These are phyloP conservation scores for Caenorhabditis sp. DNA, from an alignment of 2,888 invertebrate species.

Conservation along the genomic window DNA sequence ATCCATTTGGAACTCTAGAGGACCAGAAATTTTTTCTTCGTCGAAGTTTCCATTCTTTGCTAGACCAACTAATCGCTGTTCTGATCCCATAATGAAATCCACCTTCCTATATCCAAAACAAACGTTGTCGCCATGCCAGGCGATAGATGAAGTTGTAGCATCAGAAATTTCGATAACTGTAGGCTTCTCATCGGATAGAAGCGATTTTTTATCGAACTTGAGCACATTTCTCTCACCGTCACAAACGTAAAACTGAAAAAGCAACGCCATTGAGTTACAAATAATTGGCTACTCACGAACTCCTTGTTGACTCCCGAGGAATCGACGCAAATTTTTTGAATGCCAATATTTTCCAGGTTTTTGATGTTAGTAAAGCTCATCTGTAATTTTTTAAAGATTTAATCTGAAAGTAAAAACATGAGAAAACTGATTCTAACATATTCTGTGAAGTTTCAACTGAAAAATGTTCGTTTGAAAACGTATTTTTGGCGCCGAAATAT, in stretches of 20 bases:
- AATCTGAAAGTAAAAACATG: too few species aligned
- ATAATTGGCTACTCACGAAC: conserved; percentile 33
- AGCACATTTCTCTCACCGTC: conserved; percentile 54
- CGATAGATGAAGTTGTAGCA: conserved; percentile 47
- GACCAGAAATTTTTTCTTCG: conserved; percentile 8
- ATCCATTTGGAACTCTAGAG: conserved; percentile 59
- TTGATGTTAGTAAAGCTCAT: conserved; percentile 58
- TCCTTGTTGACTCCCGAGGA: conserved; percentile 38
- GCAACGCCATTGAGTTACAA: neutral
- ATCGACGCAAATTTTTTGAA: conserved; percentile 61
- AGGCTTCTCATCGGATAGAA: conserved; percentile 32
- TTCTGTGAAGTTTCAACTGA: too few species aligned
- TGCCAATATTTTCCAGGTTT: conserved; percentile 45
- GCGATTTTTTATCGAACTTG: conserved; percentile 45
- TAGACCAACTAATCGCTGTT: conserved; percentile 56
- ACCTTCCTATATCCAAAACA: conserved; percentile 49
- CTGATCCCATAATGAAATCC: conserved; percentile 47
- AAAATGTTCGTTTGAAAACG: conserved; percentile 21
- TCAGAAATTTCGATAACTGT: conserved; percentile 37
- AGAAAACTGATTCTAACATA: neutral
- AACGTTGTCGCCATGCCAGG: conserved; percentile 47
- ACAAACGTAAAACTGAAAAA: conserved; percentile 58
- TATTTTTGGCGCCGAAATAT: conserved; percentile 43
- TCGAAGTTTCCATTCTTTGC: conserved; percentile 33
- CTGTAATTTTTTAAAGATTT: conserved; percentile 5